A percentile compares a stretch with the other conserved stretches of the same genome.
These are phyloP conservation scores for Catocala nupta DNA, from an alignment of 2,888 invertebrate species.

Conservation along the genomic window DNA sequence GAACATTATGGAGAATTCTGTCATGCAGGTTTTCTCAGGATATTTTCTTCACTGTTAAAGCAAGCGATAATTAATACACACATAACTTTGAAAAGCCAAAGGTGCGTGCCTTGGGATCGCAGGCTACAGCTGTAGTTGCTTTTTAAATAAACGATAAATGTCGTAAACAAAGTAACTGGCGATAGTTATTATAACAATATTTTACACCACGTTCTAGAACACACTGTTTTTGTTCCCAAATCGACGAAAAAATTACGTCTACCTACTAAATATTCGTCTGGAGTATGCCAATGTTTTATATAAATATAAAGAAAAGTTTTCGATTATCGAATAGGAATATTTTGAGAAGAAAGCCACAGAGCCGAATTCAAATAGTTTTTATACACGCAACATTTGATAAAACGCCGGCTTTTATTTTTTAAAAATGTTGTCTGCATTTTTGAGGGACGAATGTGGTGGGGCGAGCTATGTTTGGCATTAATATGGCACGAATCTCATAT, in stretches of 20 bases:
- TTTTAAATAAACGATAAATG: no score
- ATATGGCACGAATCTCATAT: background rate
- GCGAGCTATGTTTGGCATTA: background rate
- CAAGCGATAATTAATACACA: no score
- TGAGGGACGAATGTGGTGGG: background rate
- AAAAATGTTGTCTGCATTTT: background rate
- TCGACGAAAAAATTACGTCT: conserved; percentile 27
- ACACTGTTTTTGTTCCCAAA: conserved; percentile 16
- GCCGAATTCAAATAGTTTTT: conserved; percentile 27
- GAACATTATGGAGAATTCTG: no score
- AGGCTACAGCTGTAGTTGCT: no score
- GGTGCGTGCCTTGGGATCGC: no score
- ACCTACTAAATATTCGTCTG: conserved; percentile 32
- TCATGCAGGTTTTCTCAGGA: no score
- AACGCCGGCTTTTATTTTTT: background rate
- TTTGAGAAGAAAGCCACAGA: conserved; percentile 16
- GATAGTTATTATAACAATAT: no score
- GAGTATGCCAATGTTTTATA: conserved; percentile 13
- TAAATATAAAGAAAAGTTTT: conserved; percentile 14
- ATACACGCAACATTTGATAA: conserved; percentile 19
- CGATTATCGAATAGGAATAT: conserved; percentile 18
- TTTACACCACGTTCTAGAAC: background rate
- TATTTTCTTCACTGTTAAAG: no score
- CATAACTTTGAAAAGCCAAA: no score
- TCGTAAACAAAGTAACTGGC: no score